Base-by-base conservation (phyloP, 2,113 vertebrate genomes). In the Sakesphorus luctuosus region DNA sequence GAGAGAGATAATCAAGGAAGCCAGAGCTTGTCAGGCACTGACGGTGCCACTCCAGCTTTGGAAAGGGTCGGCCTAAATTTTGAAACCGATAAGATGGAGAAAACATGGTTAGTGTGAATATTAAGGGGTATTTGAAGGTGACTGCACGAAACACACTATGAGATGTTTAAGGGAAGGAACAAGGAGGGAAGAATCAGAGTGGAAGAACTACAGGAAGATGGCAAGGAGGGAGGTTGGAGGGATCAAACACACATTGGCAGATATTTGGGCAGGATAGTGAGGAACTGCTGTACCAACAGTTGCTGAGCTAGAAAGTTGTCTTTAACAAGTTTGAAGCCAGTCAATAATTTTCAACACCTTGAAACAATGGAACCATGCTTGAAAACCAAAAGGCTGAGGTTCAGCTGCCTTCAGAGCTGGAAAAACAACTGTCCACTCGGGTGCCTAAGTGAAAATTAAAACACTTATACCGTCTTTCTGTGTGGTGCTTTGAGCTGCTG, bases 261-360 rank as follows among this genome's bases (percentile, higher is more conserved):
- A 15, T 2, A 3, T 31, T 65, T 0, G 0, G 55, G 55, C 18
- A 40, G 50, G 36, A 78, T 2, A 0, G 7, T 46, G 47, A 75
- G 50, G n/a, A 87, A 50, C n/a, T 35, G 43, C 8, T 1, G 49
- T 44, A 62, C 38, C 50, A 58, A 40, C 47, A 79, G 67, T 35
- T 36, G 10, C 7, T 25, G 23, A 61, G 18, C 44, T 36, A 77
- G 35, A 53, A 80, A 81, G 14, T 6, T 53, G 23, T 25, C 52
- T 28, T 49, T 62, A 74, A n/a, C 9, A 5, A 62, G 11, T 61
- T 47, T 44, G 49, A 85, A 47, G 61, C 38, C 18, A 13, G 4
- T 46, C 55, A 52, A 59, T 23, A 1, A 7, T 62, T 86, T 74
- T 84, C 38, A 86, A 50, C 44, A 43, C 36, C 62, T 62, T 88